A percentile compares a stretch with the other conserved stretches of the same genome.
These are phyloP conservation scores for Tretioscincus oriximinensis DNA, from an alignment of 2,113 vertebrate genomes.

Conservation along the genomic window DNA sequence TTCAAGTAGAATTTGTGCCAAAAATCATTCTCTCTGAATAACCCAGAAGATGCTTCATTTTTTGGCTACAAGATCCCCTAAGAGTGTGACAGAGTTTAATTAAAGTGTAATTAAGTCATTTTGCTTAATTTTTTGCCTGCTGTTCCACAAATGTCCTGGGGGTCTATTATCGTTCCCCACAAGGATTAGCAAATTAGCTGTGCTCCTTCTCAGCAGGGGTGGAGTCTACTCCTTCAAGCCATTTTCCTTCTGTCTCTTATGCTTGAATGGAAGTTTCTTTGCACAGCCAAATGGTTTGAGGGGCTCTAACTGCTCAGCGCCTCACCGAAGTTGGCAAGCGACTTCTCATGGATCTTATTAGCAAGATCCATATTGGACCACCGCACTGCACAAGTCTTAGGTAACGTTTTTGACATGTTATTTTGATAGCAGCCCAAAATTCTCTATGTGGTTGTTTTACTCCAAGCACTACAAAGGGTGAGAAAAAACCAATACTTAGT, in stretches of 20 bases:
- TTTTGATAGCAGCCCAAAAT: not conserved
- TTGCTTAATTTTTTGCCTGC: constrained; percentile 15
- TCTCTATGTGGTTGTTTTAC: not conserved
- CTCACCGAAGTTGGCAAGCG: constrained; percentile 1
- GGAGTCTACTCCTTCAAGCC: not conserved
- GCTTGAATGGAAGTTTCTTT: constrained; percentile 31
- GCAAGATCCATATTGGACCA: not conserved
- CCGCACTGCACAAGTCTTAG: not conserved
- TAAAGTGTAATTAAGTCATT: constrained; percentile 1
- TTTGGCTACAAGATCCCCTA: not conserved
- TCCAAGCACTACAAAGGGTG: not conserved
- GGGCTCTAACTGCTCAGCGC: constrained; percentile 7
- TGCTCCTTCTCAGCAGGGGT: not conserved
- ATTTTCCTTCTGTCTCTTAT: constrained; percentile 6
- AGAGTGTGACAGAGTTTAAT: constrained; percentile 7
- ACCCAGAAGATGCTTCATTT: not conserved
- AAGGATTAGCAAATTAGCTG: constrained; percentile 20
- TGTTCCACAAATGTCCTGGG: not conserved
- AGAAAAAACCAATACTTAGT: not conserved
- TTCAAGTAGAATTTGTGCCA: not conserved
- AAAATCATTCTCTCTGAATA: not conserved
- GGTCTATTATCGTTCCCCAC: constrained; percentile 7
- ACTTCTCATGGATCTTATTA: not conserved
- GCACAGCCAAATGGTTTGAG: constrained; percentile 23
- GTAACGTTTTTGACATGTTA: not conserved